These are phyloP conservation scores for Grantiella picta DNA, from an alignment of 2,113 vertebrate species.

Conservation along the genomic window DNA sequence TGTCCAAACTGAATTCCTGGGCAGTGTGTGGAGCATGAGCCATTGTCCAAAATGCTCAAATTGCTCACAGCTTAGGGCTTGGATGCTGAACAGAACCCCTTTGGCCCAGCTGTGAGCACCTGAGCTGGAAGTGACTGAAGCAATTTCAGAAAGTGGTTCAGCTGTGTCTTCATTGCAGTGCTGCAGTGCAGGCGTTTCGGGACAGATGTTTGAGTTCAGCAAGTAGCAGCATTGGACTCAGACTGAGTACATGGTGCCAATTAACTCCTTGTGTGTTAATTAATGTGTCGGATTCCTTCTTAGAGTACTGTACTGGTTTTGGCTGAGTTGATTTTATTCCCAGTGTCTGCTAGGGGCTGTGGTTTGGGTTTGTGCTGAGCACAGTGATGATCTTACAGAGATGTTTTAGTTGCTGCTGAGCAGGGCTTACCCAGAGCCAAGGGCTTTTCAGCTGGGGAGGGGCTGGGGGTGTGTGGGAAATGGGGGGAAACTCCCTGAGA, in stretches of 20 bases:
- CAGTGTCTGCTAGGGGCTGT: not conserved
- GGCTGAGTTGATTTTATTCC: not conserved
- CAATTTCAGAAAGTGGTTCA: not conserved
- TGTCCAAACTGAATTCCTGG: not conserved
- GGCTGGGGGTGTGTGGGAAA: not conserved
- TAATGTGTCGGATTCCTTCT: not conserved
- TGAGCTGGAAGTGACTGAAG: not conserved
- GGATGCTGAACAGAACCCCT: not conserved
- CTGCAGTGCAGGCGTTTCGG: fast-evolving
- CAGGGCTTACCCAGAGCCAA: not conserved
- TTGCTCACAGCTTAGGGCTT: fast-evolving
- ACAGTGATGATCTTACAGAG: not conserved
- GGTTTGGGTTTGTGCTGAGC: not conserved
- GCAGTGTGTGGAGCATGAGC: not conserved
- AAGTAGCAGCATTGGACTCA: not conserved
- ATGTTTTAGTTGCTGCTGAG: not conserved
- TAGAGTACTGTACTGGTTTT: fast-evolving
- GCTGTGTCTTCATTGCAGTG: fast-evolving
- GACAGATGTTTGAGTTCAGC: not conserved
- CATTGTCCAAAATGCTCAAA: not conserved
- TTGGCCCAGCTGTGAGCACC: not conserved
- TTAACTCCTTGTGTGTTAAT: not conserved
- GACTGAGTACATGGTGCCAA: fast-evolving
- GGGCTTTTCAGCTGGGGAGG: not conserved
- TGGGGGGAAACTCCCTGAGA: not conserved